Conservation (phyloP, 1,140 invertebrate species). For the Zelostemma sp. region DNA sequence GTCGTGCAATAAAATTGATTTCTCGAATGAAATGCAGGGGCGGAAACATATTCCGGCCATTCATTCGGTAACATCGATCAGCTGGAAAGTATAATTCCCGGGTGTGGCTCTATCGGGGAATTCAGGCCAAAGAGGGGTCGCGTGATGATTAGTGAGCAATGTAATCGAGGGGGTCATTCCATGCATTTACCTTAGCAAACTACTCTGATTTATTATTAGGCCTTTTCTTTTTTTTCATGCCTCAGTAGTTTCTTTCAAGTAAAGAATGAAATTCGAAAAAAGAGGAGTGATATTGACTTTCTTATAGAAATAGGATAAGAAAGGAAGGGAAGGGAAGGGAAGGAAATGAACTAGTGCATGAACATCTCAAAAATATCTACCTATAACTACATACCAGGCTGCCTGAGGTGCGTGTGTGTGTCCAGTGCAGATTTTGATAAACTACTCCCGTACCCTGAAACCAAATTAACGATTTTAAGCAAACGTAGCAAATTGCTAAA, state of each 20-base stretch:
- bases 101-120: constrained; percentile 48
- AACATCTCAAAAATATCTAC: constrained; percentile 64
- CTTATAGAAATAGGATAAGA: constrained; percentile 7
- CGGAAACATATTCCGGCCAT: constrained; percentile 8
- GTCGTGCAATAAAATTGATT: constrained; percentile 50
- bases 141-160: constrained; percentile 52
- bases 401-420: constrained; percentile 86
- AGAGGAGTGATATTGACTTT: no score
- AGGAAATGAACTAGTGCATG: constrained; percentile 34
- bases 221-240: constrained; percentile 4
- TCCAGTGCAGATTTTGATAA: constrained; percentile 84
- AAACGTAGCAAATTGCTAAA: no score
- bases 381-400: constrained; percentile 82
- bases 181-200: constrained; percentile 44
- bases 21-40: constrained; percentile 30
- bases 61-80: constrained; percentile 46
- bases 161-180: constrained; percentile 55
- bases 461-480: constrained; percentile 28
- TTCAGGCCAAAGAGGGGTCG: constrained; percentile 38
- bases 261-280: no score
- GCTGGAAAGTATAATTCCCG: constrained; percentile 47
- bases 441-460: constrained; percentile 84
- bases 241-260: neutral
- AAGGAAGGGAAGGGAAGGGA: constrained; percentile 10
- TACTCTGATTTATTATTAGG: constrained; percentile 21